Evolutionary conservation across 1,140 invertebrate genomes (phyloP), one percentile per base, ranked within the genome.

Genomic region (Aphis gossypii): DNA sequence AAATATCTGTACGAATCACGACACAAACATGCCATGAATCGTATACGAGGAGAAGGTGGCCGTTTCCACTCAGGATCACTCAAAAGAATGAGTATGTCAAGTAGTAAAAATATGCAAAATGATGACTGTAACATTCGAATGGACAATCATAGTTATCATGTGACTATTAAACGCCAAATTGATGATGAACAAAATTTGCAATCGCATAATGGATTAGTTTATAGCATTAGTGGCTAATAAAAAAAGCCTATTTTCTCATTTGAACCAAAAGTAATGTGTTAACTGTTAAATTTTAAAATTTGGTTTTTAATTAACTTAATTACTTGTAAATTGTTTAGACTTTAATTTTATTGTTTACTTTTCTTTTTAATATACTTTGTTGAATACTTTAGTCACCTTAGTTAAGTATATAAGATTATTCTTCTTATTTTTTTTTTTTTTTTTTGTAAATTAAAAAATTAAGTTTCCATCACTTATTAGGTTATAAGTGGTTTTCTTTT

Each of bases 1-100:
- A 99, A 99, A 98, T 99, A 99, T 95, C 96, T 99, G n/a, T 99
- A 99, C 94, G 99, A 99, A 96, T 99, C 99, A 21, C 96, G 99
- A 93, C 99, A 99, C 96, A 96, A 98, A 94, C 99, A 99, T 95
- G 99, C 99, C 0, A 98, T 99, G 98, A 99, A 99, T 95, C 96
- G 99, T 95, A 97, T 99, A 94, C 96, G 99, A 93, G 99, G 99
- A 14, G 98, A 99, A 96, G 99, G 99, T 89, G 99, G 99, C 2
- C 96, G 99, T 93, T 99, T 99, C 95, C 98, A 98, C 95, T 98
- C 98, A 41, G 97, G 97, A 46, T 96, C 96, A 94, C 96, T 96
- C 2, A 97, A 97, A 94, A 97, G 96, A 94, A 93, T 93, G 92
- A 93, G 60, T 51, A 82, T 92, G 46, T 30, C 82, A 30, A 93